Conservation (phyloP, 2,888 invertebrate genomes). For the Abrostola tripartita region DNA sequence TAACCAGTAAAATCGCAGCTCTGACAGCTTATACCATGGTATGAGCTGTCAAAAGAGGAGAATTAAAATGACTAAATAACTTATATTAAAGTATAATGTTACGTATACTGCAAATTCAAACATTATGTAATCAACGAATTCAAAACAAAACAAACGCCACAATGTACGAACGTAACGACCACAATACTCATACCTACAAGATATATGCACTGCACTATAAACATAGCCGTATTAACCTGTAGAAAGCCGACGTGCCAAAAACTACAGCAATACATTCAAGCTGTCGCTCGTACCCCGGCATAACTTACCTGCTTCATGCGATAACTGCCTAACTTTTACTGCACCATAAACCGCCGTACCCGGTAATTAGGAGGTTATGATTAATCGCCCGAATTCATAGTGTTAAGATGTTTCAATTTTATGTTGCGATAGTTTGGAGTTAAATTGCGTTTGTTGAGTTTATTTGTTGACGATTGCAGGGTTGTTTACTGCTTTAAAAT, state of each 20-base stretch:
- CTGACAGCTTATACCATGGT: too few relatives aligned
- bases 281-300: constrained; percentile 41
- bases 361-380: constrained; percentile 36
- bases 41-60: too few relatives aligned
- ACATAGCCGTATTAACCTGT: constrained; percentile 28
- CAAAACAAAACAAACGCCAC: too few relatives aligned
- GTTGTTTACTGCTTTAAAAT: too few relatives aligned
- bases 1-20: too few relatives aligned
- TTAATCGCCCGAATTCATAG: constrained; percentile 18
- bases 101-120: too few relatives aligned
- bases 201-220: not conserved
- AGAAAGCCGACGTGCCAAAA: constrained; percentile 34
- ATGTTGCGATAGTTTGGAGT: constrained; percentile 2
- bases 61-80: too few relatives aligned
- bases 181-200: not conserved
- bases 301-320: constrained; percentile 41
- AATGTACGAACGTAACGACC: too few relatives aligned
- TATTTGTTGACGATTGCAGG: too few relatives aligned
- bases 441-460: not conserved
- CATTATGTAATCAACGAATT: too few relatives aligned
- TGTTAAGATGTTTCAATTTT: constrained; percentile 11
- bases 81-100: too few relatives aligned
- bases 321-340: constrained; percentile 55
- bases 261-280: constrained; percentile 47
- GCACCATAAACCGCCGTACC: constrained; percentile 36